Conservation (phyloP, 2,888 invertebrate species). For the Electrophaes corylata region DNA sequence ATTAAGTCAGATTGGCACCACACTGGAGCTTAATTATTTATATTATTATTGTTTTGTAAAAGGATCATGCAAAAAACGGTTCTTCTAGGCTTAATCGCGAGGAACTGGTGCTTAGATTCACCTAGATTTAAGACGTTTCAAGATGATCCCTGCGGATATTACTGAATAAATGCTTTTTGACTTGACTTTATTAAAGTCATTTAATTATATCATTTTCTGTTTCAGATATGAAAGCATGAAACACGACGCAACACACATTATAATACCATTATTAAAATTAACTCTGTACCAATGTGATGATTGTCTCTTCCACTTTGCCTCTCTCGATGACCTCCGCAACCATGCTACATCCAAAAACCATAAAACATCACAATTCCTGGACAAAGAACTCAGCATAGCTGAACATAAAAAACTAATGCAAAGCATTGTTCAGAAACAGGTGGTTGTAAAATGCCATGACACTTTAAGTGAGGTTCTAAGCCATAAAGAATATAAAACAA, state of each 20-base stretch:
- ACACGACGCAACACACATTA: constrained; percentile 57
- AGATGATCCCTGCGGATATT: too few species aligned
- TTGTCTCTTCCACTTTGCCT: constrained; percentile 47
- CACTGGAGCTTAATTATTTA: too few species aligned
- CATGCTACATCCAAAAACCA: constrained; percentile 45
- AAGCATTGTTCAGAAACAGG: constrained; percentile 27
- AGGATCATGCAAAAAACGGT: too few species aligned
- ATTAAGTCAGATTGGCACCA: too few species aligned
- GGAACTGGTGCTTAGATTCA: too few species aligned
- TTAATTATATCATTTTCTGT: neutral
- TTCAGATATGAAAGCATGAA: constrained; percentile 51
- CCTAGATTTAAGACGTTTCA: too few species aligned
- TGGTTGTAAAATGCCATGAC: constrained; percentile 24
- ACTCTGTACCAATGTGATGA: constrained; percentile 40
- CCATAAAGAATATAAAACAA: neutral
- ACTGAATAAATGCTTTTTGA: too few species aligned
- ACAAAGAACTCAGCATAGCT: neutral
- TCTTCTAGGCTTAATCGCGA: too few species aligned
- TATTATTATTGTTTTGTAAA: too few species aligned
- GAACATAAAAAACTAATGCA: constrained; percentile 20
- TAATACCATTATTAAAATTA: constrained; percentile 54
- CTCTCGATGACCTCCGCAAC: constrained; percentile 35
- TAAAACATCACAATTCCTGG: constrained; percentile 12
- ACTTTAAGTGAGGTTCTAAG: neutral
- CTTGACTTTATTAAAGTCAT: too few species aligned